A percentile compares a stretch with the other conserved stretches of the same genome.
phyloP scores from a whole-genome alignment of 1,140 invertebrate genomes.

The Eriosoma lanigerum region DNA sequence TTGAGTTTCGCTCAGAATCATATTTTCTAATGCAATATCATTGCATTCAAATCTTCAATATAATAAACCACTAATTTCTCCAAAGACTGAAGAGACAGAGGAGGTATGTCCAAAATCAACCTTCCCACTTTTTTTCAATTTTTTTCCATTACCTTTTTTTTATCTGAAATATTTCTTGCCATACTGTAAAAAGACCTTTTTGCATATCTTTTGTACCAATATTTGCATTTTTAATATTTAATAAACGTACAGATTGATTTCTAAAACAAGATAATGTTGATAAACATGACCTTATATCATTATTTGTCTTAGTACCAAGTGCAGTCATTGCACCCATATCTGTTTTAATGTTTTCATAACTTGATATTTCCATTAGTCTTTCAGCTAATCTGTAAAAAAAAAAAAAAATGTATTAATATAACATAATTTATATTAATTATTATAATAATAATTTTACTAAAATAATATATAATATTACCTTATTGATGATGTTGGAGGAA shows the following conservation, averaged over 20 bases:
- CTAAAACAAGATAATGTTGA: slow-evolving; percentile 77
- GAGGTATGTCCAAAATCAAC: too few species aligned
- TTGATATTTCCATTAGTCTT: slow-evolving; percentile 69
- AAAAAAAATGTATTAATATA: too few species aligned
- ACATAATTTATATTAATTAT: not conserved
- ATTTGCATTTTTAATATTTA: slow-evolving; percentile 68
- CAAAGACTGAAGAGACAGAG: too few species aligned
- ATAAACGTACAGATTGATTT: slow-evolving; percentile 63
- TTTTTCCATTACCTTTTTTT: slow-evolving; percentile 56
- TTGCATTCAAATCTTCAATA: too few species aligned
- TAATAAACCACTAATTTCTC: too few species aligned
- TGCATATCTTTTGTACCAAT: slow-evolving; percentile 85
- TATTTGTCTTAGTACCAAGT: slow-evolving; percentile 77
- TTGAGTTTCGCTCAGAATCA: too few species aligned
- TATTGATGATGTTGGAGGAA: slow-evolving; percentile 67
- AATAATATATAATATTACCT: slow-evolving; percentile 56
- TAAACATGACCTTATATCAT: slow-evolving; percentile 87
- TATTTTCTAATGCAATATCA: too few species aligned
- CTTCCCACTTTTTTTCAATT: too few species aligned
- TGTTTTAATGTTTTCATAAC: slow-evolving; percentile 69
- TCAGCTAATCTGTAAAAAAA: slow-evolving; percentile 64
- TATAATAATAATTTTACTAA: not conserved
- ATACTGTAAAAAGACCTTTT: slow-evolving; percentile 81
- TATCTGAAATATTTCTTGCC: slow-evolving; percentile 80
- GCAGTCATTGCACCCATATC: slow-evolving; percentile 71